Percentiles rank a stretch among this genome's conserved stretches.
phyloP scores from a whole-genome alignment of 1,140 invertebrate species.

The Panulirus ornatus region DNA sequence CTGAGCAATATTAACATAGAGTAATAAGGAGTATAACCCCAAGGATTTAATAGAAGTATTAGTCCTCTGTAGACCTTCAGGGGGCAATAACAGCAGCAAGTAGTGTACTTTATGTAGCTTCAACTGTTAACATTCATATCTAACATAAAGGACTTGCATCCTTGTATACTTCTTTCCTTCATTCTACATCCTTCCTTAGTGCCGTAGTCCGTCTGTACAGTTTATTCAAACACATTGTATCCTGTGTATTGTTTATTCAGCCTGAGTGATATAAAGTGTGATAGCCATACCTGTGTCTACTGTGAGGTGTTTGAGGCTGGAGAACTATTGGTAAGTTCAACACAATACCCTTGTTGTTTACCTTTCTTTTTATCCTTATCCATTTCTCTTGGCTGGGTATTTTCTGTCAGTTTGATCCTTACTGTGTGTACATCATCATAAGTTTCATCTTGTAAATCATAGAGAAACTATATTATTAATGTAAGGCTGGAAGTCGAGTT shows the following conservation, averaged over 20 bases:
- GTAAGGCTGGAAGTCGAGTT: too few relatives aligned
- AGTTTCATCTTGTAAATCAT: neutral
- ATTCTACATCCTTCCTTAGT: neutral
- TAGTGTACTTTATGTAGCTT: neutral
- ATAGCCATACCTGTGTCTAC: neutral
- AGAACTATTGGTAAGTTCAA: neutral
- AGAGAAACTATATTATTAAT: too few relatives aligned
- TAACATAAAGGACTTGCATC: neutral
- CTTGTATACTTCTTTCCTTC: neutral
- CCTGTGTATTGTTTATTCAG: too few relatives aligned
- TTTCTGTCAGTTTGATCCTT: neutral
- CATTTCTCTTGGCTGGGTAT: neutral
- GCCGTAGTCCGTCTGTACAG: neutral
- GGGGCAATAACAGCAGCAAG: neutral
- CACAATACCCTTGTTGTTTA: neutral
- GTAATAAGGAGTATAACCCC: neutral
- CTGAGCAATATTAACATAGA: neutral
- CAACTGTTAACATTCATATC: neutral
- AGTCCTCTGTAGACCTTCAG: neutral
- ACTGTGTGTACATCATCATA: neutral
- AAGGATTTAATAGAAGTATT: neutral
- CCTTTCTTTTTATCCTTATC: neutral
- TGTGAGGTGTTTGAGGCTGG: neutral
- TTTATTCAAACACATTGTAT: too few relatives aligned
- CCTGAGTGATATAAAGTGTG: neutral